phyloP scores from a whole-genome alignment of 1,140 invertebrate species.

The Chrysomallon squamiferum region DNA sequence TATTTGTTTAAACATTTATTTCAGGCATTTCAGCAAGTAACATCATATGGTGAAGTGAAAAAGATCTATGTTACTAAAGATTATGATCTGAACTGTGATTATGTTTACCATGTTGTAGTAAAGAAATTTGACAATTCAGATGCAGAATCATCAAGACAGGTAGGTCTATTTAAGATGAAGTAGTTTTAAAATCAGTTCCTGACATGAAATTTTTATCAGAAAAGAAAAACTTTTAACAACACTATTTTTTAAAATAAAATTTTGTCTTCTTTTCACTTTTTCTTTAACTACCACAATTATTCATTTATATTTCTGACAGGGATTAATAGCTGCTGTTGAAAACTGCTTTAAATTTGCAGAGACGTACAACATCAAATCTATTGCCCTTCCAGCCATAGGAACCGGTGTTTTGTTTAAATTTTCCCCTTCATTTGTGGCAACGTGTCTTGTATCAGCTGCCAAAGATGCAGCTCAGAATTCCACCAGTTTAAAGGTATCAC shows the following conservation, averaged over 20 bases:
- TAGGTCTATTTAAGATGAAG: too few species aligned
- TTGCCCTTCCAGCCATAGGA: slow-evolving; percentile 4
- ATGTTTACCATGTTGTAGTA: not conserved
- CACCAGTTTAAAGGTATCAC: too few species aligned
- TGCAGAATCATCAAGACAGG: too few species aligned
- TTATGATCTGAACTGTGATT: not conserved
- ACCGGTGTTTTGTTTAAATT: slow-evolving; percentile 2
- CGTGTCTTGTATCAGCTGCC: not conserved
- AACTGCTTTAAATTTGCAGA: not conserved
- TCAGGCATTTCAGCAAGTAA: not conserved
- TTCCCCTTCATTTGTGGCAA: not conserved
- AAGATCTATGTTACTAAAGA: not conserved
- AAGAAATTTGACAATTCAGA: too few species aligned
- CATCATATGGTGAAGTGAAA: not conserved
- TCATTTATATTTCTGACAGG: too few species aligned
- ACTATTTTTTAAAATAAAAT: too few species aligned
- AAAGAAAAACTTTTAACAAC: too few species aligned
- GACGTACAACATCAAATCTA: slow-evolving; percentile 1
- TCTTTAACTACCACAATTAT: too few species aligned
- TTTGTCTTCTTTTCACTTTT: too few species aligned
- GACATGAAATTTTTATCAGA: too few species aligned
- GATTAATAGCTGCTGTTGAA: not conserved
- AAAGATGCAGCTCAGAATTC: not conserved
- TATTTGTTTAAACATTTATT: not conserved
- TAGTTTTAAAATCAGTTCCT: too few species aligned